Percentiles rank a stretch among this genome's conserved stretches.
Evolutionary conservation across 37 sponge, comb jelly and placozoan genomes (phyloP).

Genomic region (Hexactinellida sp.): DNA sequence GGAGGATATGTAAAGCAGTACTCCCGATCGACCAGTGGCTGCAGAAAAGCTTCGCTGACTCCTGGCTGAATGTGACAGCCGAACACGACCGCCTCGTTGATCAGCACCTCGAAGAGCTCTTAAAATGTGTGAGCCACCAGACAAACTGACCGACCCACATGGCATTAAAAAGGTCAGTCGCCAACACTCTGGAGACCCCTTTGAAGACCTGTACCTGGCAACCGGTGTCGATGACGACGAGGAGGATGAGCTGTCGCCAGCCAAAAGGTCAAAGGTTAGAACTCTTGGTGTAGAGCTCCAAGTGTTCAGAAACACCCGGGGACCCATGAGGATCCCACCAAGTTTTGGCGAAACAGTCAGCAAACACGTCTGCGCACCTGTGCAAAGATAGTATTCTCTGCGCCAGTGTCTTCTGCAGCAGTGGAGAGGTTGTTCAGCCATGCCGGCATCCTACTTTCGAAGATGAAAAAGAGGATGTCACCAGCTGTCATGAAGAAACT

Average conservation of each 20-base stretch:
- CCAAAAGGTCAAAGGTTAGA: background rate
- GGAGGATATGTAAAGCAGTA: background rate
- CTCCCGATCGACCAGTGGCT: background rate
- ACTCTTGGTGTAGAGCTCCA: slow-evolving; percentile 10
- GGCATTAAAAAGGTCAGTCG: background rate
- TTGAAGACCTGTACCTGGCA: background rate
- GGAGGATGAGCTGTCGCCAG: background rate
- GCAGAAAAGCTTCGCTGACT: background rate
- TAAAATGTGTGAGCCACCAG: background rate
- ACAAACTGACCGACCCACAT: background rate
- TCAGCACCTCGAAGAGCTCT: background rate
- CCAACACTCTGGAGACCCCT: background rate
- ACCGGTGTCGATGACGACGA: background rate
- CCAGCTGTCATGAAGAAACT: slow-evolving; percentile 1
- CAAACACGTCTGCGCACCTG: slow-evolving; percentile 3
- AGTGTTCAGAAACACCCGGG: slow-evolving; percentile 5
- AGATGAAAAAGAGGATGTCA: slow-evolving; percentile 15
- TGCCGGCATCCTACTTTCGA: slow-evolving; percentile 10
- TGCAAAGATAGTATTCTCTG: slow-evolving; percentile 7
- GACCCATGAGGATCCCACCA: slow-evolving; percentile 6
- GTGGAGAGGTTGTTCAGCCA: slow-evolving; percentile 15
- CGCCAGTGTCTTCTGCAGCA: slow-evolving; percentile 1
- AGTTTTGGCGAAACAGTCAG: background rate
- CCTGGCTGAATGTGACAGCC: background rate
- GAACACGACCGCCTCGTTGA: slow-evolving; percentile 13